phyloP scores from a whole-genome alignment of 1,140 invertebrate genomes.

The Popillia japonica region DNA sequence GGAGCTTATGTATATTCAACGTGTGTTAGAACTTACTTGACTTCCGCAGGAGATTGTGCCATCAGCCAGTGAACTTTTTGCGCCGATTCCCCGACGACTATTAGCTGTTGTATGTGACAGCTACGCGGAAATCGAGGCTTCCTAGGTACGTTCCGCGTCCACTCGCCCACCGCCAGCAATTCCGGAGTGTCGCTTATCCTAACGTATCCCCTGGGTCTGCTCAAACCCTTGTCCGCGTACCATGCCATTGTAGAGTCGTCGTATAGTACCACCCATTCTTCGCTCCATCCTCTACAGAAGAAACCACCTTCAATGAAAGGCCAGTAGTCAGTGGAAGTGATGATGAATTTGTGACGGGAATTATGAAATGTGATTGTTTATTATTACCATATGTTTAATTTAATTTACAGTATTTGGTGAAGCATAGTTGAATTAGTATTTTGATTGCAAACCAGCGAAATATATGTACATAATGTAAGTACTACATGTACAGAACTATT shows the following conservation, averaged over 20 bases:
- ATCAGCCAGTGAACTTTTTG: conserved; percentile 57
- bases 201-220: conserved; percentile 62
- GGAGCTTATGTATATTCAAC: no score
- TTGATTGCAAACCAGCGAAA: no score
- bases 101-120: conserved; percentile 71
- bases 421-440: no score
- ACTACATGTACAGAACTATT: no score
- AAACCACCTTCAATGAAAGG: conserved; percentile 69
- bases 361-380: no score
- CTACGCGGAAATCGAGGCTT: conserved; percentile 72
- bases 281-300: conserved; percentile 79
- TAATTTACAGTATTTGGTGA: no score
- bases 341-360: conserved; percentile 42
- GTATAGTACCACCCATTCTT: conserved; percentile 82
- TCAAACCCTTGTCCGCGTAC: conserved; percentile 72
- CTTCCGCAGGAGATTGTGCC: conserved; percentile 56
- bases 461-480: no score
- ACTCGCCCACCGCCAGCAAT: conserved; percentile 79
- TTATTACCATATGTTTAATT: no score
- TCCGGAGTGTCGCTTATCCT: conserved; percentile 79
- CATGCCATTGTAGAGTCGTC: conserved; percentile 82
- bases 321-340: conserved; percentile 19
- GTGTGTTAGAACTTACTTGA: conserved; percentile 59
- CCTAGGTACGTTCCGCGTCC: conserved; percentile 75
- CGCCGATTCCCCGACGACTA: conserved; percentile 71